Conservation (phyloP, 2,113 vertebrate species). For the Psammodynastes pulverulentus region DNA sequence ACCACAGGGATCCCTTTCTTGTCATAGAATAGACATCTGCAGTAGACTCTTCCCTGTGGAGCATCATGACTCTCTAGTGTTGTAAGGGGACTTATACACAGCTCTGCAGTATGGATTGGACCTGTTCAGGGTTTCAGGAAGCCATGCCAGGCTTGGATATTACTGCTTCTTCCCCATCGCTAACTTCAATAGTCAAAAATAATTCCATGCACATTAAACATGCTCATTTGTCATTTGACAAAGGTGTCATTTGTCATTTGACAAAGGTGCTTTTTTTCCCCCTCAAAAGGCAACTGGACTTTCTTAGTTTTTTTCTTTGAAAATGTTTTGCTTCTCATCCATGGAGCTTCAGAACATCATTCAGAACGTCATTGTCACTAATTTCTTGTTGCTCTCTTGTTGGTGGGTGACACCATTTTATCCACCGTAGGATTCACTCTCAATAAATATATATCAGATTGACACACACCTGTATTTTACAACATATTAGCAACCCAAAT, state of each 20-base stretch:
- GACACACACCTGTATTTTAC: background rate
- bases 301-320: background rate
- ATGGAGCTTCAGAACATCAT: too few species aligned
- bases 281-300: background rate
- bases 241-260: too few species aligned
- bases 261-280: background rate
- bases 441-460: background rate
- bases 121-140: background rate
- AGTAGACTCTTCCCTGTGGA: background rate
- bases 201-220: background rate
- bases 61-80: accelerated
- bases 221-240: background rate
- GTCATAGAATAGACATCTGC: background rate
- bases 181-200: background rate
- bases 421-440: background rate
- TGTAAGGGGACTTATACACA: background rate
- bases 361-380: background rate
- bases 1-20: background rate
- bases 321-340: background rate
- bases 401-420: background rate
- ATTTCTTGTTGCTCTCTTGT: background rate
- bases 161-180: background rate
- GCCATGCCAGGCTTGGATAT: background rate
- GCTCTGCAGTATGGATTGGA: background rate
- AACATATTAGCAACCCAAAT: background rate